Base-by-base conservation (phyloP, 1,140 invertebrate species). In the Latrodectus geometricus region DNA sequence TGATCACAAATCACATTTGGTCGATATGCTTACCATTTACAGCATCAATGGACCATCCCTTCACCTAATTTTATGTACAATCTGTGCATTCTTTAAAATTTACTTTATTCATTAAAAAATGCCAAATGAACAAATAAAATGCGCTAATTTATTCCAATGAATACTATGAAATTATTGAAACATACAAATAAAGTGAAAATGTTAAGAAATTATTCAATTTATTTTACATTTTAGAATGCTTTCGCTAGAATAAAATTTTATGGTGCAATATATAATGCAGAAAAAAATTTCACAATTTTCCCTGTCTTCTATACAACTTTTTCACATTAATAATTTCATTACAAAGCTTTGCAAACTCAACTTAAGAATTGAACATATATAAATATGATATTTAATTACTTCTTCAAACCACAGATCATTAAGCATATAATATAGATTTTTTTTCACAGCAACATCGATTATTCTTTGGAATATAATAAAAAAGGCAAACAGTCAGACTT, bases 381-480 rank as follows among this genome's bases (percentile, higher is more conserved):
- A 35, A 35, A 35, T n/a, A n/a, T 35, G 35, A 35, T 35, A 3
- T 35, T 35, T 35, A 35, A 35, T 35, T 35, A 35, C 5, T 35
- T 35, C 35, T 35, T 35, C 35, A 35, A 35, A 35, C 12, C 17
- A 70, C n/a, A 68, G 15, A 68, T 52, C 20, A 49, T 80, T 48
- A 48, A 68, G 20, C 50, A 50, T n/a, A 80, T 14, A 48, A 81
- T 35, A 69, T 52, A 52, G 50, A n/a, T 68, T 52, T 14, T n/a
- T 70, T 82, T 72, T 20, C 49, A 54, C 69, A 72, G 69, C 50
- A 72, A 56, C 52, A 72, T 70, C 20, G 20, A 81, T 70, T 81
- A 68, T 81, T 61, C 20, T 82, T 82, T 82, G 52, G 52, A 78
- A 78, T 73, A 72, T 20, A 72, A 82, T 66, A 82, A 82, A 72